phyloP scores from a whole-genome alignment of 2,888 invertebrate species.

The Lagria hirta region DNA sequence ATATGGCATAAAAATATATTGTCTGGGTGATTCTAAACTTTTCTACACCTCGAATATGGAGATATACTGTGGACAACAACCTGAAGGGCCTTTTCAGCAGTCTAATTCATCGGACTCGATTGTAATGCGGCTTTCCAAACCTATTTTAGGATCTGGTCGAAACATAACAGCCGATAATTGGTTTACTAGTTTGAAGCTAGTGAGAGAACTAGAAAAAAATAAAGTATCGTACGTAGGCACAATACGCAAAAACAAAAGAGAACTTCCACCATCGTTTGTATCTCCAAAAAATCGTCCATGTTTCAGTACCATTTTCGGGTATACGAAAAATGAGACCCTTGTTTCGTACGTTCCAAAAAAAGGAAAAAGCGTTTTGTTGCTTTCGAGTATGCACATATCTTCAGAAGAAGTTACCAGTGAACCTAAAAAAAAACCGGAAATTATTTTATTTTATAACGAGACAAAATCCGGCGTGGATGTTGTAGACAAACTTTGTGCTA shows the following conservation, averaged over 20 bases:
- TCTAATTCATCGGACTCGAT: not conserved
- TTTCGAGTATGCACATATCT: slow-evolving; percentile 1
- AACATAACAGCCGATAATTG: slow-evolving; percentile 42
- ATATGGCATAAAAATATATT: slow-evolving; percentile 41
- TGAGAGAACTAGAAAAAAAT: slow-evolving; percentile 19
- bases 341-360: slow-evolving; percentile 8
- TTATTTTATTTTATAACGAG: slow-evolving; percentile 16
- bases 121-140: slow-evolving; percentile 26
- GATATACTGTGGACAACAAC: slow-evolving; percentile 37
- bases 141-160: slow-evolving; percentile 31
- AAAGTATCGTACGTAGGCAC: slow-evolving; percentile 25
- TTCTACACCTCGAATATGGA: slow-evolving; percentile 38
- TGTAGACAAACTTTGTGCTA: slow-evolving; percentile 23
- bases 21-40: slow-evolving; percentile 35
- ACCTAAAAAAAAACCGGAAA: slow-evolving; percentile 9
- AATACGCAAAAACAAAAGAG: slow-evolving; percentile 25
- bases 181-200: slow-evolving; percentile 31
- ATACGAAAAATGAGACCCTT: slow-evolving; percentile 7
- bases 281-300: slow-evolving; percentile 17
- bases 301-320: slow-evolving; percentile 22
- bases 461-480: slow-evolving; percentile 24
- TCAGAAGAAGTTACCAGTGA: not conserved
- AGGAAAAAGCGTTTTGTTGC: slow-evolving; percentile 2
- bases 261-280: slow-evolving; percentile 24
- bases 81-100: slow-evolving; percentile 31